These are phyloP conservation scores for Caenorhabditis remanei DNA, from an alignment of 1,140 invertebrate species.

Conservation along the genomic window DNA sequence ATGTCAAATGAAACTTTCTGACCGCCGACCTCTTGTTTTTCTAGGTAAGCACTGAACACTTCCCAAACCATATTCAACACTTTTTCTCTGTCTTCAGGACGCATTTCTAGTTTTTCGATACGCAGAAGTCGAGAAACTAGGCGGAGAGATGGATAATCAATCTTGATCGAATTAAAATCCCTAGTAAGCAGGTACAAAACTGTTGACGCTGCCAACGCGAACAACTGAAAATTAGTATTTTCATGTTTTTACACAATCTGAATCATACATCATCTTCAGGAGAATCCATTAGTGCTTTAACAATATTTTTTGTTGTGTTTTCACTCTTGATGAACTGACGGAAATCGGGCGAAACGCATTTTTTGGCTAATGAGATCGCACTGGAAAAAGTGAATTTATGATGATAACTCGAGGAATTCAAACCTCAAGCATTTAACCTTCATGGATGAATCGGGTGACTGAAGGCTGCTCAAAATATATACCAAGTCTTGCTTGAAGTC, in stretches of 20 bases:
- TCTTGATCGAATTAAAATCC: slow-evolving; percentile 44
- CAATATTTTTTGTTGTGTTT: slow-evolving; percentile 61
- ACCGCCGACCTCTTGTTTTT: slow-evolving; percentile 36
- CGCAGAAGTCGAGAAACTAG: slow-evolving; percentile 58
- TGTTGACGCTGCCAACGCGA: slow-evolving; percentile 52
- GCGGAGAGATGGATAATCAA: slow-evolving; percentile 32
- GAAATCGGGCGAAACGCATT: slow-evolving; percentile 67
- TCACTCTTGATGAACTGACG: slow-evolving; percentile 67
- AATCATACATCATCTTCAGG: slow-evolving; percentile 54
- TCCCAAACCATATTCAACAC: slow-evolving; percentile 43
- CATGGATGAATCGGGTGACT: slow-evolving; percentile 43
- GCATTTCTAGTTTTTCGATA: slow-evolving; percentile 42
- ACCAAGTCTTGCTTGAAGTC: slow-evolving; percentile 71
- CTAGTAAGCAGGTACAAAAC: slow-evolving; percentile 56
- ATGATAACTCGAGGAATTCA: neutral
- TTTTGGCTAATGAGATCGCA: slow-evolving; percentile 65
- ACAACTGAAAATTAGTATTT: slow-evolving; percentile 12
- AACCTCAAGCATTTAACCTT: slow-evolving; percentile 70
- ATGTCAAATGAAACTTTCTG: slow-evolving; percentile 56
- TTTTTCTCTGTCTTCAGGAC: slow-evolving; percentile 45
- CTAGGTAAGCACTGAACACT: slow-evolving; percentile 56
- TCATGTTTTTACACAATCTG: neutral
- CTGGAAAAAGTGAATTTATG: slow-evolving; percentile 62
- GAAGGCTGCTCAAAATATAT: slow-evolving; percentile 67
- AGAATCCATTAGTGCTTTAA: slow-evolving; percentile 62